Percentiles rank a stretch among this genome's conserved stretches.
Conservation (phyloP, 1,140 invertebrate genomes). For the Hesperophylax magnus region DNA sequence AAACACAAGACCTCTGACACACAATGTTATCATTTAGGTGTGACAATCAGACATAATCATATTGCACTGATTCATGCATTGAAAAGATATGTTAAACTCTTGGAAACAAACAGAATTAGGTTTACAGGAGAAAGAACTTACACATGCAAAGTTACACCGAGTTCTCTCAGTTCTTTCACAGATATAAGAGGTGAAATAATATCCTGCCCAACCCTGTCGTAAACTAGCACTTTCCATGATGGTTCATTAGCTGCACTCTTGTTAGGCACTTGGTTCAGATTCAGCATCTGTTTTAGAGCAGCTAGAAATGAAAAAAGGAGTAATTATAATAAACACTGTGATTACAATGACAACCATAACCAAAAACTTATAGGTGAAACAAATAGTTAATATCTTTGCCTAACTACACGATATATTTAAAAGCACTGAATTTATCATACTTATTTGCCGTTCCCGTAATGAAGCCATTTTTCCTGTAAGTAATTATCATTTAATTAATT, state of each 20-base stretch:
- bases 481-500: slow-evolving; percentile 42
- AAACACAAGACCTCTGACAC: too few species aligned
- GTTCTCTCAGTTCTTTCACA: slow-evolving; percentile 94
- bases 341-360: slow-evolving; percentile 32
- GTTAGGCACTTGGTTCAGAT: slow-evolving; percentile 86
- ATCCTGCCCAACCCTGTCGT: slow-evolving; percentile 96
- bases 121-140: slow-evolving; percentile 69
- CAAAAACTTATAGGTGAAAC: slow-evolving; percentile 34
- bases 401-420: too few species aligned
- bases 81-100: too few species aligned
- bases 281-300: slow-evolving; percentile 94
- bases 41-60: too few species aligned
- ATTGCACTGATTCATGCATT: too few species aligned
- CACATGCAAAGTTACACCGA: slow-evolving; percentile 98
- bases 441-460: slow-evolving; percentile 81
- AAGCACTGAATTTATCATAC: slow-evolving; percentile 65
- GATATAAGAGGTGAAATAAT: slow-evolving; percentile 98
- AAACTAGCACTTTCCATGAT: slow-evolving; percentile 96
- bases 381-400: background rate
- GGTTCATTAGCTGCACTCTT: slow-evolving; percentile 86
- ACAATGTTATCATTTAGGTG: too few species aligned
- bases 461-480: slow-evolving; percentile 72
- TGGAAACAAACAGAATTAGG: too few species aligned
- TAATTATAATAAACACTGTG: slow-evolving; percentile 25
- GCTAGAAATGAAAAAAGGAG: slow-evolving; percentile 67